Evolutionary conservation across 2,113 vertebrate genomes (phyloP).

Genomic region (Vidua macroura): DNA sequence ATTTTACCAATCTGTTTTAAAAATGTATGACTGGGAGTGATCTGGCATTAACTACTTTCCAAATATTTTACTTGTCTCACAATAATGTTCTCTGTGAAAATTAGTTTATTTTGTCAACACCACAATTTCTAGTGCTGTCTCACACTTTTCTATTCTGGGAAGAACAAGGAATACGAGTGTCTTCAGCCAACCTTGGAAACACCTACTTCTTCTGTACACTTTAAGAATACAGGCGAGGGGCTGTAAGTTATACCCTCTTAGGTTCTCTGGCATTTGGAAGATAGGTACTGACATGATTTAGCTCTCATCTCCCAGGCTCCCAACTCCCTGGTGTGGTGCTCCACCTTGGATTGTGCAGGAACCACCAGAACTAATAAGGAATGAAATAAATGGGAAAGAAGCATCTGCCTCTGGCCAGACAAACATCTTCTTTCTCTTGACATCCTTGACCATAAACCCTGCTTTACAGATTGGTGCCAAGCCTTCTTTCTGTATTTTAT

Average conservation of each 20-base stretch:
- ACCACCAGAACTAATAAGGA: background rate
- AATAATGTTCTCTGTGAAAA: background rate
- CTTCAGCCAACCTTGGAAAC: background rate
- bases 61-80: conserved; percentile 1
- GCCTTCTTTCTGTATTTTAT: background rate
- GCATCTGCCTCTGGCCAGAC: background rate
- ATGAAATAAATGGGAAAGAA: background rate
- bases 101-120: background rate
- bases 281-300: background rate
- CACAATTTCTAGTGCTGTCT: background rate
- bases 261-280: background rate
- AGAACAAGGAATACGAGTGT: background rate
- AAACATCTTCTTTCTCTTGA: background rate
- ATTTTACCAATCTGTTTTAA: background rate
- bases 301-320: background rate
- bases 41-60: background rate
- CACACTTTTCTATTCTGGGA: background rate
- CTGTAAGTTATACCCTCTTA: background rate
- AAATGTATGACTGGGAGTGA: background rate
- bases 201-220: background rate
- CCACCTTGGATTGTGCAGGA: background rate
- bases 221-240: background rate
- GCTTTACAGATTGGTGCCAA: background rate
- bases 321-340: background rate
- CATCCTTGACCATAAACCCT: background rate